Base-by-base conservation (phyloP, 2,797 vertebrate genomes). In the Lateolabrax maculatus region DNA sequence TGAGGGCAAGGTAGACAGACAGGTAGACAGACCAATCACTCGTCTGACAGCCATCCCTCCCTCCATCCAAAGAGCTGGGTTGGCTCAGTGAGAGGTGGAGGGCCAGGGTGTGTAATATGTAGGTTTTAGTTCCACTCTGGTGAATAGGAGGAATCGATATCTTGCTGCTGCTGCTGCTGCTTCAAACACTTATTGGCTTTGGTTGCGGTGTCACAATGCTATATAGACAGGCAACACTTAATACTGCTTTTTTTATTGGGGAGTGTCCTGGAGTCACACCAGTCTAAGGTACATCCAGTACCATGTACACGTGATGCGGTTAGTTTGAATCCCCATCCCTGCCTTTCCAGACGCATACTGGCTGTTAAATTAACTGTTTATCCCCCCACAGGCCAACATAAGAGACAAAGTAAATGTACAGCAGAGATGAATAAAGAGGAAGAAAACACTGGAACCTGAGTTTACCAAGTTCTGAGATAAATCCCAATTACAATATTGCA, bases 41-140 rank as follows among this genome's bases (percentile, higher is more conserved):
- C n/a, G 68, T 81, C 77, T 88, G 87, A 84, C 83, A 84, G 62
- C 57, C 70, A 16, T 71, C 65, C 81, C 79, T 79, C 58, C 48
- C 58, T 68, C 71, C 75, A 52, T 68, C 83, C 62, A 71, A 78
- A 65, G 77, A 67, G 83, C 79, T 77, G 80, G 60, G 75, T 56
- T 56, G 73, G 64, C 53, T 83, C 79, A 69, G 83, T 68, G 71
- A 80, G 84, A 89, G 91, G 84, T 88, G 87, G 89, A 91, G 89
- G 89, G 78, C 90, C 85, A 78, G 81, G 60, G 73, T 86, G 87
- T 92, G 91, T 92, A 94, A 94, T 91, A 90, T 92, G 92, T 89
- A 91, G 92, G 90, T 90, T 94, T 96, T 94, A 94, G 94, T 95
- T 94, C 93, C 93, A 93, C 94, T 92, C 90, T 89, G 92, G 91